Evolutionary conservation across 2,113 vertebrate species (phyloP).

Genomic region (Malurus alboscapulatus): DNA sequence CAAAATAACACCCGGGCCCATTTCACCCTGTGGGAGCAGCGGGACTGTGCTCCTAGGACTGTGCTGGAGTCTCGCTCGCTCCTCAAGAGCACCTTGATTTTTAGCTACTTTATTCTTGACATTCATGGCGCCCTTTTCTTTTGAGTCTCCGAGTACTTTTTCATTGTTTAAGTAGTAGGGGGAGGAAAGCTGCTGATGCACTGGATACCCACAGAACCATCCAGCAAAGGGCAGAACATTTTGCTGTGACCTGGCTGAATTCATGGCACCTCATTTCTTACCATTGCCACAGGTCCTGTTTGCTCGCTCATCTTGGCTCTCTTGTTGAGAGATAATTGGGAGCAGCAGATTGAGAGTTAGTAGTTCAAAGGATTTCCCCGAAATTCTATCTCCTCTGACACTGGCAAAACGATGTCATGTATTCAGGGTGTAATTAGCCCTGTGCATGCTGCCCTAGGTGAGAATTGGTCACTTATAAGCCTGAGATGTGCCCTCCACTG

Average conservation of each 20-base stretch:
- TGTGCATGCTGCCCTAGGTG: not conserved
- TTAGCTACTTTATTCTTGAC: not conserved
- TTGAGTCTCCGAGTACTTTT: not conserved
- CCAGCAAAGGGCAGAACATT: not conserved
- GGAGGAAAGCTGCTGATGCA: not conserved
- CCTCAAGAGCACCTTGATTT: fast-evolving
- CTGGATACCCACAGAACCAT: not conserved
- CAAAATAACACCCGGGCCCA: not conserved
- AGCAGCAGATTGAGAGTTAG: not conserved
- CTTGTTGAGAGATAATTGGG: not conserved
- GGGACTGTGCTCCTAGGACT: not conserved
- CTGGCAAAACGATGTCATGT: not conserved
- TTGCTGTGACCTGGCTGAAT: not conserved
- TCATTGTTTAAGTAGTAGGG: not conserved
- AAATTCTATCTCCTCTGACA: not conserved
- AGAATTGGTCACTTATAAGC: not conserved
- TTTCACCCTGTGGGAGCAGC: not conserved
- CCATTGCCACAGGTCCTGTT: fast-evolving
- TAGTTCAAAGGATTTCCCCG: not conserved
- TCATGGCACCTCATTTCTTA: fast-evolving
- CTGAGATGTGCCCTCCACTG: not conserved
- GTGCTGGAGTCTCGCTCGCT: fast-evolving
- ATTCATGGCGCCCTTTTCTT: not conserved
- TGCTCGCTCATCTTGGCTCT: not conserved
- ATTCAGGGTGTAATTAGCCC: not conserved